A percentile compares a stretch with the other conserved stretches of the same genome.
Evolutionary conservation across 2,888 invertebrate species (phyloP).

Genomic region (Acleris laterana): DNA sequence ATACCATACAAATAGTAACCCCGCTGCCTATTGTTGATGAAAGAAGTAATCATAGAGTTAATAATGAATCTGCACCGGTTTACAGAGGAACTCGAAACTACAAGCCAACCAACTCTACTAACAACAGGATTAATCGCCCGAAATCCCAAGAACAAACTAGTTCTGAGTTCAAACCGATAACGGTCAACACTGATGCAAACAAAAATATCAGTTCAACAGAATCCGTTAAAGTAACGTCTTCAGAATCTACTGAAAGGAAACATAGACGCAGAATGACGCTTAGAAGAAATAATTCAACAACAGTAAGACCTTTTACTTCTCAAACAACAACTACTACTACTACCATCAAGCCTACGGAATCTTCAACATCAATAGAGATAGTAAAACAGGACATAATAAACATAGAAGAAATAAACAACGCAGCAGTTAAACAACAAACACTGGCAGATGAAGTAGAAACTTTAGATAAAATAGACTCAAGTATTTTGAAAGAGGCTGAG

Average conservation of each 20-base stretch:
- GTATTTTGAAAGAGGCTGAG: slow-evolving; percentile 50
- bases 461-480: slow-evolving; percentile 53
- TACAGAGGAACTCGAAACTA: slow-evolving; percentile 70
- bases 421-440: slow-evolving; percentile 57
- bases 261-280: slow-evolving; percentile 69
- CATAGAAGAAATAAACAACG: slow-evolving; percentile 48
- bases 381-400: slow-evolving; percentile 66
- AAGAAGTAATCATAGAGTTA: slow-evolving; percentile 59
- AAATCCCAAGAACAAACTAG: slow-evolving; percentile 48
- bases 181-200: slow-evolving; percentile 63
- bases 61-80: slow-evolving; percentile 62
- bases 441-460: slow-evolving; percentile 65
- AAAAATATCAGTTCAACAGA: slow-evolving; percentile 47
- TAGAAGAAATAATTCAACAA: slow-evolving; percentile 52
- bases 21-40: slow-evolving; percentile 69
- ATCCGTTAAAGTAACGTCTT: slow-evolving; percentile 44
- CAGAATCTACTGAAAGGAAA: slow-evolving; percentile 60
- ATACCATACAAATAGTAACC: slow-evolving; percentile 63
- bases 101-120: slow-evolving; percentile 49
- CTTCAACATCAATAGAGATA: slow-evolving; percentile 55
- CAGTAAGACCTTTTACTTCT: slow-evolving; percentile 44
- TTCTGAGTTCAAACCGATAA: slow-evolving; percentile 57
- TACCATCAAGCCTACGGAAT: slow-evolving; percentile 44
- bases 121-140: slow-evolving; percentile 44
- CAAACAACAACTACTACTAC: slow-evolving; percentile 45